A percentile compares a stretch with the other conserved stretches of the same genome.
These are phyloP conservation scores for Gasterosteus nipponicus DNA, from an alignment of 2,113 vertebrate genomes.

Conservation along the genomic window DNA sequence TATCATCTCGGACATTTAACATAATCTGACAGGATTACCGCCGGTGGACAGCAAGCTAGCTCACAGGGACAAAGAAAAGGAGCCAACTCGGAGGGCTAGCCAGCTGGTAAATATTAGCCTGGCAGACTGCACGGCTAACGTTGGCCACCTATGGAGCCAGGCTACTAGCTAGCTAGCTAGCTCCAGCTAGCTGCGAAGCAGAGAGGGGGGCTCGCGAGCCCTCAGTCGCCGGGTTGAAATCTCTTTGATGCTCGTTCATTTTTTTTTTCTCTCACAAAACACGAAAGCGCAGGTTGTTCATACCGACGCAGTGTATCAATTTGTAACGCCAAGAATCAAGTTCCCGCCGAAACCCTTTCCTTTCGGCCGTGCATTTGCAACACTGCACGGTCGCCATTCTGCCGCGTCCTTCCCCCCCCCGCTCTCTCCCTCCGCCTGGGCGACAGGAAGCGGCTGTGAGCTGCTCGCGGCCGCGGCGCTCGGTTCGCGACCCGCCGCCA, in stretches of 20 bases:
- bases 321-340: slow-evolving; percentile 97
- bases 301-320: slow-evolving; percentile 96
- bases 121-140: slow-evolving; percentile 39
- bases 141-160: slow-evolving; percentile 31
- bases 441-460: slow-evolving; percentile 30
- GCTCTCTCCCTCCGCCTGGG: slow-evolving; percentile 71
- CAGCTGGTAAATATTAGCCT: slow-evolving; percentile 61
- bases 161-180: slow-evolving; percentile 35
- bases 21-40: neutral
- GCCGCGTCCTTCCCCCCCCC: slow-evolving; percentile 78
- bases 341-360: slow-evolving; percentile 95
- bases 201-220: slow-evolving; percentile 25
- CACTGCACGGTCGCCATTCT: slow-evolving; percentile 97
- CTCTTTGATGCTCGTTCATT: neutral
- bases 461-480: slow-evolving; percentile 3
- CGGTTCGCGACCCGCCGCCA: neutral
- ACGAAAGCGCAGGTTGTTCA: slow-evolving; percentile 62
- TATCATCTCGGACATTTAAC: neutral
- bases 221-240: slow-evolving; percentile 3
- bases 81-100: slow-evolving; percentile 61
- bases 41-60: slow-evolving; percentile 23
- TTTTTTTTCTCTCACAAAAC: neutral
- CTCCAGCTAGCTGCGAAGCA: neutral
- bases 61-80: slow-evolving; percentile 79
- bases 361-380: slow-evolving; percentile 94